Evolutionary conservation across 2,113 vertebrate genomes (phyloP), one percentile per base, ranked within the genome.

Genomic region (Calcarius ornatus): DNA sequence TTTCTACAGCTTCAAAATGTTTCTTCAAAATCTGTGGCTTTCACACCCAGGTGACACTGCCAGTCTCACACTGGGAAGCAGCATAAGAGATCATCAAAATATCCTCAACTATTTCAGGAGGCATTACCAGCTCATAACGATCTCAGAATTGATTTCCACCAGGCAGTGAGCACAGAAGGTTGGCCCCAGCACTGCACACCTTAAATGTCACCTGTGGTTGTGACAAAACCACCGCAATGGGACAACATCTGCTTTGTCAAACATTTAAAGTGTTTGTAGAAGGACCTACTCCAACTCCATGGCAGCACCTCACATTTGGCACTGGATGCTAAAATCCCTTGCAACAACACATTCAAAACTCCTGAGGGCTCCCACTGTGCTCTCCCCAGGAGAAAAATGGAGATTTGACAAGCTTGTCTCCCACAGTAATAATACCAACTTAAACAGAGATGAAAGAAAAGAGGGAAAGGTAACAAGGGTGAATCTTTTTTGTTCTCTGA

Each of bases 131-230:
- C 27, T 40, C 30, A 10, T 6, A 30, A 8, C 1, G 17, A 47
- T 27, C 72, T 45, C 8, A 65, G 69, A 77, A 65, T 0, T 12
- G 10, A 53, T 86, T 89, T 91, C 33, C 59, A 61, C 12, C 31
- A 57, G 37, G 30, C 47, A 33, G 9, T 0, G 23, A 75, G 53
- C 5, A 28, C 38, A n/a, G 28, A 42, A 20, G 35, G 40, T 8
- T 0, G 0, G 40, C 25, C 65, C 10, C 53, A 69, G 14, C 24
- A 0, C 1, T 45, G 23, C 3, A 28, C 31, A 30, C 15, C 48
- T 38, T 80, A 23, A 79, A 11, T 0, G 4, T 40, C 76, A 75
- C 25, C 17, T 8, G 11, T 11, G 23, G 4, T 1, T 45, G 57
- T 27, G 78, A 81, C 38, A 93, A 88, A 80, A 13, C 27, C 35